A percentile compares a stretch with the other conserved stretches of the same genome.
Conservation (phyloP, 2,113 vertebrate genomes). For the Bubo blakistoni region DNA sequence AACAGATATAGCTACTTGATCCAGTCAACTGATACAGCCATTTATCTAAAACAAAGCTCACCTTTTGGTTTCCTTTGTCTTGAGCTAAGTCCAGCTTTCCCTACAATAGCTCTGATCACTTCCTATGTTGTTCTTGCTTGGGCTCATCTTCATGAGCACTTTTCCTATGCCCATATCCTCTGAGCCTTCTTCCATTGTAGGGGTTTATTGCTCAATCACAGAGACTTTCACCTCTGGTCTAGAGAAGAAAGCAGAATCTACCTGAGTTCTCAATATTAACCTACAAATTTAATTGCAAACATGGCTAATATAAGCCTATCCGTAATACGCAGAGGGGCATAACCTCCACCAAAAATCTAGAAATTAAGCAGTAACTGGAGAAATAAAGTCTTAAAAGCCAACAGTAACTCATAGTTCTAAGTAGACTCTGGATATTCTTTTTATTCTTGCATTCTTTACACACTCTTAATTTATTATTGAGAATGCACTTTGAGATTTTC, state of each 20-base stretch:
- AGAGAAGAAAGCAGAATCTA: not conserved
- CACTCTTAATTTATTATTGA: not conserved
- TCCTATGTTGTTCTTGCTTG: not conserved
- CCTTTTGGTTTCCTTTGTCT: not conserved
- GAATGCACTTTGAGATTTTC: not conserved
- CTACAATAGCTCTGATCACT: not conserved
- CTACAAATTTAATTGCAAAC: not conserved
- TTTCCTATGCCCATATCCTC: not conserved
- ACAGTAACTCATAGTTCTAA: not conserved
- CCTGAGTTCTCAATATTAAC: not conserved
- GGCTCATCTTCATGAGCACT: not conserved
- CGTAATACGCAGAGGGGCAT: accelerated
- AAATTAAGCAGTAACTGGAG: not conserved
- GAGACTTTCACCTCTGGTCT: not conserved
- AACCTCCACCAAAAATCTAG: not conserved
- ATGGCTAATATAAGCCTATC: not conserved
- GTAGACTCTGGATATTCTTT: not conserved
- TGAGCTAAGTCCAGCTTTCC: not conserved
- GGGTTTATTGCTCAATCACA: not conserved
- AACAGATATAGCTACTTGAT: not conserved
- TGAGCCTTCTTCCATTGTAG: not conserved
- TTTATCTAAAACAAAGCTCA: not conserved
- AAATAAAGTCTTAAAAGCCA: not conserved
- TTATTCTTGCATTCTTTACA: not conserved
- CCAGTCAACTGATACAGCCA: not conserved